phyloP scores from a whole-genome alignment of 2,888 invertebrate genomes.

The Atrina japonica region DNA sequence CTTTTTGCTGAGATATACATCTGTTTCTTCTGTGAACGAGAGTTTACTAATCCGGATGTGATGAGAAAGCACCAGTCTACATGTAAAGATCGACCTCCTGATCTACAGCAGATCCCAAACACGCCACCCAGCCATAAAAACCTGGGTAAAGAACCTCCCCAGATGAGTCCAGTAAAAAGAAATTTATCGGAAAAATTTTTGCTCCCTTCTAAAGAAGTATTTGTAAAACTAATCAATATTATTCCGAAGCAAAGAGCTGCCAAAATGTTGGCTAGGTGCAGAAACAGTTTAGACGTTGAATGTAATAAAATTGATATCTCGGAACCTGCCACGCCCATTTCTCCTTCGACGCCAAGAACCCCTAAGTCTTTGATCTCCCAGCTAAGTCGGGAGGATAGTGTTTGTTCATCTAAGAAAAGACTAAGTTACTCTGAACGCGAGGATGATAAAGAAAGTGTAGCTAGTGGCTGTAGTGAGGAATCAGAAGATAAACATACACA shows the following conservation, averaged over 20 bases:
- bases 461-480: slow-evolving; percentile 54
- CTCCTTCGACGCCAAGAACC: slow-evolving; percentile 70
- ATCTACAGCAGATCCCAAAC: slow-evolving; percentile 46
- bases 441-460: slow-evolving; percentile 54
- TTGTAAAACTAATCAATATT: slow-evolving; percentile 51
- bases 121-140: slow-evolving; percentile 29
- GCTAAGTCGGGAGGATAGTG: slow-evolving; percentile 67
- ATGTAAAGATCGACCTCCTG: slow-evolving; percentile 62
- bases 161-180: slow-evolving; percentile 43
- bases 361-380: slow-evolving; percentile 76
- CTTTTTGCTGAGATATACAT: slow-evolving; percentile 69
- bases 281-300: slow-evolving; percentile 66
- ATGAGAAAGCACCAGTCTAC: slow-evolving; percentile 68
- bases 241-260: slow-evolving; percentile 65
- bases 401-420: slow-evolving; percentile 44
- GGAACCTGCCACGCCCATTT: slow-evolving; percentile 57
- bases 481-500: slow-evolving; percentile 43
- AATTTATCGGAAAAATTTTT: slow-evolving; percentile 13
- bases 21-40: slow-evolving; percentile 75
- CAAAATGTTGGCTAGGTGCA: slow-evolving; percentile 53
- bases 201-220: slow-evolving; percentile 29
- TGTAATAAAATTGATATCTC: slow-evolving; percentile 64
- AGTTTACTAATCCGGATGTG: slow-evolving; percentile 63
- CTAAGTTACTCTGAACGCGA: slow-evolving; percentile 54
- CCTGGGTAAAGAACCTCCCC: slow-evolving; percentile 32